phyloP scores from a whole-genome alignment of 1,140 invertebrate genomes.

The Papilio polyxenes region DNA sequence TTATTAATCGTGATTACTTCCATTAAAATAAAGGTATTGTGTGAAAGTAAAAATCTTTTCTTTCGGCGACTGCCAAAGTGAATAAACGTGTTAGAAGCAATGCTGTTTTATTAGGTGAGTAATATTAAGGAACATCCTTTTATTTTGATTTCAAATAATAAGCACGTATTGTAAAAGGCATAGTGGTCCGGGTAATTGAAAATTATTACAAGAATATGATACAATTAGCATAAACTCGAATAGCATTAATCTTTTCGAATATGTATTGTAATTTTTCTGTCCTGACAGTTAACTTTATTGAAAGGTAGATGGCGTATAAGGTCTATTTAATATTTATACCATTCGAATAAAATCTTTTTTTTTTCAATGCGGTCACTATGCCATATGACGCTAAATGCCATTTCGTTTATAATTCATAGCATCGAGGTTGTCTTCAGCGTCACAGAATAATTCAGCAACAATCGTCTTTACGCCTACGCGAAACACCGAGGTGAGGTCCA shows the following conservation, averaged over 20 bases:
- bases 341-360: not conserved
- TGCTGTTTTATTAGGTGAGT: not conserved
- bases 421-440: constrained; percentile 31
- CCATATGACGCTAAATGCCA: not conserved
- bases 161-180: no score
- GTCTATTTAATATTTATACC: not conserved
- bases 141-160: no score
- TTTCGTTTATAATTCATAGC: constrained; percentile 31
- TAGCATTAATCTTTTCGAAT: no score
- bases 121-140: not conserved
- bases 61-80: not conserved
- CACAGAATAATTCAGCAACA: constrained; percentile 29
- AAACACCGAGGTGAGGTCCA: not conserved
- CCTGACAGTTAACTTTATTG: not conserved
- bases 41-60: constrained; percentile 27
- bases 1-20: constrained; percentile 13
- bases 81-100: not conserved
- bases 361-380: constrained; percentile 5
- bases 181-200: no score
- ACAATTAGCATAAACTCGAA: no score
- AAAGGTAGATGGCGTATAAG: not conserved
- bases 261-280: no score
- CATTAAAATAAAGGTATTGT: not conserved
- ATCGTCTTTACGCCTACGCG: constrained; percentile 35
- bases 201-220: no score